Conservation (phyloP, 1,140 invertebrate genomes). For the Leptestheria dahalacensis region DNA sequence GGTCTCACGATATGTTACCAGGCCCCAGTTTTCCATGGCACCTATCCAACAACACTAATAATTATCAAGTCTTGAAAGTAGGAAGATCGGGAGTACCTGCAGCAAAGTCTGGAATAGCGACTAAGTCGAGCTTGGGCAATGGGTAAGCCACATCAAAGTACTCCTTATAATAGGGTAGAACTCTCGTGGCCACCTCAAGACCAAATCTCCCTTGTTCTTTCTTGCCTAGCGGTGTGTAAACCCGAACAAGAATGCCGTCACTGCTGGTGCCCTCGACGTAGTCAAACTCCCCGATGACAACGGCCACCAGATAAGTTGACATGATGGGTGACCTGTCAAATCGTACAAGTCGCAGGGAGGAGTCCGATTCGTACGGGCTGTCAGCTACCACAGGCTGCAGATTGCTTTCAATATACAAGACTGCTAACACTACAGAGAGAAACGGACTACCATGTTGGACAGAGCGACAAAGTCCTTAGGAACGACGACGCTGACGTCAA, state of each 20-base stretch:
- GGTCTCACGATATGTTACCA: slow-evolving; percentile 66
- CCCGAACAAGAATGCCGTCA: slow-evolving; percentile 70
- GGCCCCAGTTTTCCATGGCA: slow-evolving; percentile 95
- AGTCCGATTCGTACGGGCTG: slow-evolving; percentile 30
- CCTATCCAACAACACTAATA: slow-evolving; percentile 31
- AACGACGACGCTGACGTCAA: slow-evolving; percentile 73
- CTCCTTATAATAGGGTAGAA: slow-evolving; percentile 81
- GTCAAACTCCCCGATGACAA: slow-evolving; percentile 87
- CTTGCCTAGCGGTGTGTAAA: slow-evolving; percentile 84
- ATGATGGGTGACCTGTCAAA: slow-evolving; percentile 84
- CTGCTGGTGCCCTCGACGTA: slow-evolving; percentile 64
- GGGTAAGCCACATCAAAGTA: slow-evolving; percentile 93
- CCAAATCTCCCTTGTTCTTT: slow-evolving; percentile 85
- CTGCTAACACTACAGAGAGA: slow-evolving; percentile 11
- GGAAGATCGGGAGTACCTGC: slow-evolving; percentile 40
- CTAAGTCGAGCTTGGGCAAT: slow-evolving; percentile 86
- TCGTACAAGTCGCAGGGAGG: slow-evolving; percentile 41
- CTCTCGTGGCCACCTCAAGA: slow-evolving; percentile 65
- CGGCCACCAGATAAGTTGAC: slow-evolving; percentile 90
- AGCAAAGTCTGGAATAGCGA: slow-evolving; percentile 85
- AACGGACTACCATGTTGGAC: slow-evolving; percentile 83
- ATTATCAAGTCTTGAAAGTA: slow-evolving; percentile 28
- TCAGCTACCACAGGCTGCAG: slow-evolving; percentile 52
- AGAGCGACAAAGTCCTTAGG: slow-evolving; percentile 61
- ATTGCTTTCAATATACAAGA: slow-evolving; percentile 20